Conservation (phyloP, 2,113 vertebrate genomes). For the Cettia cetti region DNA sequence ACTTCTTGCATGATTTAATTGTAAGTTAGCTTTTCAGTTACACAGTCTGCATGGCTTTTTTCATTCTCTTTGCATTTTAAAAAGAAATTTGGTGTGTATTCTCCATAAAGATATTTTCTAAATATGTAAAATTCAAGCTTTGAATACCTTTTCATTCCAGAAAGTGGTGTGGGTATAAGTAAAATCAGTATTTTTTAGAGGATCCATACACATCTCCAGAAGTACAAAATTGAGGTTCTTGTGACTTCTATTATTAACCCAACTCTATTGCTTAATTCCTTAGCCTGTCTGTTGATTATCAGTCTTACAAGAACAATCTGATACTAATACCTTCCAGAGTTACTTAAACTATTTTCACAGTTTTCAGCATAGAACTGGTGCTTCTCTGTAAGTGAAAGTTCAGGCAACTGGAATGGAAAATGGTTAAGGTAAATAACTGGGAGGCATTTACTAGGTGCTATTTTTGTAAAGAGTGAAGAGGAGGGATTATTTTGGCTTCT, state of each 20-base stretch:
- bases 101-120: neutral
- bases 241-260: neutral
- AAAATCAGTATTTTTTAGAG: neutral
- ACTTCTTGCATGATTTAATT: neutral
- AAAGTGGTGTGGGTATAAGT: neutral
- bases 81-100: neutral
- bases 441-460: neutral
- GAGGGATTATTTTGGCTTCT: neutral
- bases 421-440: neutral
- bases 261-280: neutral
- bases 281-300: neutral
- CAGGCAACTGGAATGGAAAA: neutral
- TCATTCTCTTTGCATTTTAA: neutral
- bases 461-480: neutral
- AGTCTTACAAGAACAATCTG: neutral
- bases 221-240: neutral
- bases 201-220: neutral
- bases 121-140: neutral
- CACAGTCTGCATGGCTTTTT: neutral
- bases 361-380: neutral
- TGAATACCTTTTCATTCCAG: neutral
- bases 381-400: neutral
- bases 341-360: neutral
- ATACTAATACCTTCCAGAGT: neutral
- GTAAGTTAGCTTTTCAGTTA: neutral